A percentile compares a stretch with the other conserved stretches of the same genome.
These are phyloP conservation scores for Neoaliturus tenellus DNA, from an alignment of 2,888 invertebrate species.

Conservation along the genomic window DNA sequence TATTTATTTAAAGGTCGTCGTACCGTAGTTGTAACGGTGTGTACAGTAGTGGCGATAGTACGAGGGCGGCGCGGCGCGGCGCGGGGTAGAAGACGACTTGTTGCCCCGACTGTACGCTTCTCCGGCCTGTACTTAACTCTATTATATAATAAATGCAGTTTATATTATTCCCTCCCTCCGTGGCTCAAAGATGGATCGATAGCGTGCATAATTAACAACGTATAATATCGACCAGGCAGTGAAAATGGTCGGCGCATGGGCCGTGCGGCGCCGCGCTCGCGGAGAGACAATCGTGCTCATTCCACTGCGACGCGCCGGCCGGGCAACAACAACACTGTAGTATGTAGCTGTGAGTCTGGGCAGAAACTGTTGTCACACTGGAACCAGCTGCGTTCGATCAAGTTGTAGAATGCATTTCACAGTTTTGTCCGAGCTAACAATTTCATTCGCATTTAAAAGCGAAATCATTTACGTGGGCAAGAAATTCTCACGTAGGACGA, in stretches of 20 bases:
- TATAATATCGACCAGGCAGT: constrained; percentile 63
- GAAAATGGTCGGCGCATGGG: constrained; percentile 49
- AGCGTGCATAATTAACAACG: constrained; percentile 67
- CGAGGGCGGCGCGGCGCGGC: constrained; percentile 12
- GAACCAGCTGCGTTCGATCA: too few species aligned
- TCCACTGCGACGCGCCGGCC: neutral
- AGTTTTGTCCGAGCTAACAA: too few species aligned
- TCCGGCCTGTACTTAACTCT: constrained; percentile 66
- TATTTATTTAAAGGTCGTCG: too few species aligned
- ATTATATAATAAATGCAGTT: constrained; percentile 68
- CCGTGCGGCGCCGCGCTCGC: neutral
- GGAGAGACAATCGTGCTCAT: neutral
- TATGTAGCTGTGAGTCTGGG: too few species aligned
- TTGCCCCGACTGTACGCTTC: constrained; percentile 58
- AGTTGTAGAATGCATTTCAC: too few species aligned
- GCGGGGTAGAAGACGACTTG: neutral
- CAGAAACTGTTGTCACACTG: too few species aligned
- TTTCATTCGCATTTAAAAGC: too few species aligned
- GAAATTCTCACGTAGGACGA: too few species aligned
- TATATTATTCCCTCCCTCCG: constrained; percentile 65
- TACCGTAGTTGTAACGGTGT: neutral
- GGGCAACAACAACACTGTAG: neutral
- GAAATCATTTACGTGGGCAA: too few species aligned
- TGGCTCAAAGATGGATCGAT: constrained; percentile 63
- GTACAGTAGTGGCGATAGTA: neutral